phyloP scores from a whole-genome alignment of 2,888 invertebrate genomes.

The Spilarctia lutea region DNA sequence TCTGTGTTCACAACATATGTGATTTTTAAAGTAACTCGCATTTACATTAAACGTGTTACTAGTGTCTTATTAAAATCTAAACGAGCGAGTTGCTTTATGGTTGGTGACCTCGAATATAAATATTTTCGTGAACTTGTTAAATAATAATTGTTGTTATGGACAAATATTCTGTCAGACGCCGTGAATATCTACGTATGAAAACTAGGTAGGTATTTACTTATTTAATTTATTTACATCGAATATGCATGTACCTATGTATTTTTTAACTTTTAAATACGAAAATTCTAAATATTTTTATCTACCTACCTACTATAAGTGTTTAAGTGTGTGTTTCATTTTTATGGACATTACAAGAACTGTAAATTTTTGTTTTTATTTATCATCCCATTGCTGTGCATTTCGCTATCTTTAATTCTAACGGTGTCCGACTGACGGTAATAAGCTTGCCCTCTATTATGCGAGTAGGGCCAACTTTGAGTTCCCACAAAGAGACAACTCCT shows the following conservation, averaged over 20 bases:
- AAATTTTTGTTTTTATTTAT: background rate
- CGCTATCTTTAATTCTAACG: background rate
- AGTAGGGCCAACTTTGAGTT: background rate
- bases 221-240: too few species aligned
- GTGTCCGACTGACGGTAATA: background rate
- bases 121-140: background rate
- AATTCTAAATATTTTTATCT: too few species aligned
- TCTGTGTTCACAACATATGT: too few species aligned
- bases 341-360: too few species aligned
- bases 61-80: background rate
- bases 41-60: background rate
- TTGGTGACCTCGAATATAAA: background rate
- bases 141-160: too few species aligned
- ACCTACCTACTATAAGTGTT: too few species aligned
- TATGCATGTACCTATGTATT: too few species aligned
- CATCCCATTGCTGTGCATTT: background rate
- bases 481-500: background rate
- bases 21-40: background rate
- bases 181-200: background rate
- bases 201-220: too few species aligned
- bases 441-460: background rate
- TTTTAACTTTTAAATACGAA: too few species aligned
- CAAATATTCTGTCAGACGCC: background rate
- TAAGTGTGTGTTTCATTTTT: too few species aligned
- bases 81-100: background rate